phyloP scores from a whole-genome alignment of 2,113 vertebrate species.

The Dolichotis patagonum region DNA sequence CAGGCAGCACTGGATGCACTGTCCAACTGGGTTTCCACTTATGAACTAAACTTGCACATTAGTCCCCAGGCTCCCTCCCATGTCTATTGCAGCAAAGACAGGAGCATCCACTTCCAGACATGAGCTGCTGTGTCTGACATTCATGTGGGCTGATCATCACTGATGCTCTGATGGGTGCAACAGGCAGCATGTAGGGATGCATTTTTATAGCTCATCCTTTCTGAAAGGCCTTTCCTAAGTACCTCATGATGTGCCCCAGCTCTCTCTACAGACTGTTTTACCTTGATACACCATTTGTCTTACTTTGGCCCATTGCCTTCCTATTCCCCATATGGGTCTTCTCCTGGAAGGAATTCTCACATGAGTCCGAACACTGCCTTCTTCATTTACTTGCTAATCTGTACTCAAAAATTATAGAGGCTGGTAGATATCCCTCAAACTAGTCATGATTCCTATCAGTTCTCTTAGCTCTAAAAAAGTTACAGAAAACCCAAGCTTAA shows the following conservation, averaged over 20 bases:
- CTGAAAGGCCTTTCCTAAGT: constrained; percentile 57
- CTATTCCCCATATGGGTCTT: background rate
- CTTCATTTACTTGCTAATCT: background rate
- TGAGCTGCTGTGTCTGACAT: constrained; percentile 10
- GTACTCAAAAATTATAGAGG: background rate
- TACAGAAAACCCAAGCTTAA: background rate
- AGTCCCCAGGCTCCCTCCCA: background rate
- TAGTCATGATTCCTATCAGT: background rate
- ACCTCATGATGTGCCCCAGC: background rate
- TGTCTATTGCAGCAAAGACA: background rate
- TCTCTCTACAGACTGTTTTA: background rate
- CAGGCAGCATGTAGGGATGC: constrained; percentile 27
- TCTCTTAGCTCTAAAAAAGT: background rate
- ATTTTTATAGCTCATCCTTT: constrained; percentile 52
- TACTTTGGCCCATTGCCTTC: background rate
- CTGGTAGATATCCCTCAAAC: background rate
- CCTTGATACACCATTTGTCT: background rate
- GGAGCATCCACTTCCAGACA: constrained; percentile 5
- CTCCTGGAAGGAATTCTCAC: background rate
- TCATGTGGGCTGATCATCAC: background rate
- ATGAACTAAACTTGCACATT: background rate
- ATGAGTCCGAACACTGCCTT: background rate
- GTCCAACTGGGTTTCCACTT: background rate
- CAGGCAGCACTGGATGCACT: background rate
- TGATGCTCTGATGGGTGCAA: constrained; percentile 13